Conservation (phyloP, 2,797 vertebrate genomes). For the Cebuella pygmaea region DNA sequence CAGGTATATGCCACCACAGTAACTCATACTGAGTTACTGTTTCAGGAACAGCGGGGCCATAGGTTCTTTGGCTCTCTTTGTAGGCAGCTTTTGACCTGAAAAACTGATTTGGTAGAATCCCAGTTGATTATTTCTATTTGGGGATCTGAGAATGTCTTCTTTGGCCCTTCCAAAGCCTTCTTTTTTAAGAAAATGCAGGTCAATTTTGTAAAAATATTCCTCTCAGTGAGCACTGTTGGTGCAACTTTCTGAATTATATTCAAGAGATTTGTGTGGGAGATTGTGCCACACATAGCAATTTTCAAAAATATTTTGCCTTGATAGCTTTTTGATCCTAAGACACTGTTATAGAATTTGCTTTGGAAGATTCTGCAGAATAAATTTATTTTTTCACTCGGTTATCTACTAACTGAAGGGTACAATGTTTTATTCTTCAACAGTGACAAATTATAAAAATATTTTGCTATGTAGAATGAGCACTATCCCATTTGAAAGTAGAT, state of each 20-base stretch:
- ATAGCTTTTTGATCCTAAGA: not conserved
- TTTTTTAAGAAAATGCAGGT: conserved; percentile 48
- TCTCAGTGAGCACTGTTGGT: not conserved
- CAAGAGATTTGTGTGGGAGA: conserved; percentile 13
- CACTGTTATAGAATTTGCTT: conserved; percentile 6
- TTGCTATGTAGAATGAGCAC: conserved; percentile 61
- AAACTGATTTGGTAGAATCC: not conserved
- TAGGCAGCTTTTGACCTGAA: not conserved
- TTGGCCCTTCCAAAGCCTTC: conserved; percentile 27
- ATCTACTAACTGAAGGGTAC: not conserved
- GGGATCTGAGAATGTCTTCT: conserved; percentile 2
- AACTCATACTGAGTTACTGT: not conserved
- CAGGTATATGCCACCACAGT: too few species aligned
- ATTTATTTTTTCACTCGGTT: conserved; percentile 35
- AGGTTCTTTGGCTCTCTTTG: not conserved
- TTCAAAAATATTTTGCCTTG: conserved; percentile 50
- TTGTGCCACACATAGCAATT: not conserved
- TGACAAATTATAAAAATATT: conserved; percentile 50
- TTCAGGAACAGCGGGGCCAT: not conserved
- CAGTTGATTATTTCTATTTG: conserved; percentile 7
- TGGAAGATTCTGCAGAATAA: not conserved
- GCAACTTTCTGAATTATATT: not conserved
- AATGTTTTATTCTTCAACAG: conserved; percentile 31
- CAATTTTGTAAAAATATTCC: conserved; percentile 25
- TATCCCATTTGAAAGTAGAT: conserved; percentile 4